Evolutionary conservation across 2,888 invertebrate species (phyloP).

Genomic region (Drosophila recens): DNA sequence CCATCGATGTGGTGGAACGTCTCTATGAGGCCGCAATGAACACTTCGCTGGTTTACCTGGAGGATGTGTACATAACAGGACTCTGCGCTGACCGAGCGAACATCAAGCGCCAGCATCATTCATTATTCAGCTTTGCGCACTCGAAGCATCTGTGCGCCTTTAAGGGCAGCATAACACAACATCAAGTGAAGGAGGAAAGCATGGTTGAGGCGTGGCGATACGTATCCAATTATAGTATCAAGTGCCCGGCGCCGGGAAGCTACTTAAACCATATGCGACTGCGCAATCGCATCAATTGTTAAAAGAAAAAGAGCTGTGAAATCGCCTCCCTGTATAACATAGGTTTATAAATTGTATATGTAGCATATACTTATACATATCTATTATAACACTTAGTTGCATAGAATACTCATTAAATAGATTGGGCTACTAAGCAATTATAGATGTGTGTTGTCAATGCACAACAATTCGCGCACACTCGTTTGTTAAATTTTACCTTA

Average conservation of each 20-base stretch:
- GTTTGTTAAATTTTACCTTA: not conserved
- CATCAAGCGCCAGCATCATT: constrained; percentile 88
- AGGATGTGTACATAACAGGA: constrained; percentile 93
- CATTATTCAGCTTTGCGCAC: constrained; percentile 87
- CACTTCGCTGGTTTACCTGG: constrained; percentile 91
- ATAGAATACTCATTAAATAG: not conserved
- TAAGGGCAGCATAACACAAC: constrained; percentile 86
- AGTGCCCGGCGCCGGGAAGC: constrained; percentile 82
- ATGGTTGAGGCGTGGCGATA: constrained; percentile 85
- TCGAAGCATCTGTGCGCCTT: constrained; percentile 86
- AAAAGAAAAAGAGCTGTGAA: constrained; percentile 47
- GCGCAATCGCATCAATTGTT: constrained; percentile 59
- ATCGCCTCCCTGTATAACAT: constrained; percentile 23
- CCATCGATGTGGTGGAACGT: constrained; percentile 88
- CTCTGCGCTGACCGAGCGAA: constrained; percentile 88
- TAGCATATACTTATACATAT: constrained; percentile 21
- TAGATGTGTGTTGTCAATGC: not conserved
- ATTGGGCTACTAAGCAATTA: not conserved
- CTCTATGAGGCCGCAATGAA: constrained; percentile 89
- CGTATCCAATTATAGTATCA: constrained; percentile 81
- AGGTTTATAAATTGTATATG: constrained; percentile 19
- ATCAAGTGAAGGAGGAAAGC: constrained; percentile 86
- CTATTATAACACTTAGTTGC: not conserved
- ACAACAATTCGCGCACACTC: constrained; percentile 1
- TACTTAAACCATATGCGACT: constrained; percentile 81